phyloP scores from a whole-genome alignment of 2,113 vertebrate genomes.

The Varanus salvator region DNA sequence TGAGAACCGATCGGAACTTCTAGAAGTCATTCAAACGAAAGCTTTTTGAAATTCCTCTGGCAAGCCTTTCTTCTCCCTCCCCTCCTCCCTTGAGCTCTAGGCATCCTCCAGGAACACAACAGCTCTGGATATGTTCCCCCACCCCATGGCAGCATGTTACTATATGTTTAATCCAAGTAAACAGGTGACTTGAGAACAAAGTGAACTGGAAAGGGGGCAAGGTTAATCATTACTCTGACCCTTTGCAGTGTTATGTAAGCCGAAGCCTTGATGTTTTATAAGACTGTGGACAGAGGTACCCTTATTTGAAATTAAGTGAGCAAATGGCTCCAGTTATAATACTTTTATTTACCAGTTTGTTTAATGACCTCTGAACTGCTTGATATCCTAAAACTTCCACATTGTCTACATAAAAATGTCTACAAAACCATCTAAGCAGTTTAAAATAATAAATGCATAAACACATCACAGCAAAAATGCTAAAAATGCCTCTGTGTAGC shows the following conservation, averaged over 20 bases:
- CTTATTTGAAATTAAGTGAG: slow-evolving; percentile 3
- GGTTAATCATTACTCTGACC: slow-evolving; percentile 71
- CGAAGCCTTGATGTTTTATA: slow-evolving; percentile 52
- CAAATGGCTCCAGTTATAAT: slow-evolving; percentile 2
- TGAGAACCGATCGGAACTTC: not conserved
- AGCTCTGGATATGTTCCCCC: not conserved
- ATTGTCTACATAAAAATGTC: too few relatives aligned
- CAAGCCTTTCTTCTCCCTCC: rapidly evolving
- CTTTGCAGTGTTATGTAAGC: slow-evolving; percentile 66
- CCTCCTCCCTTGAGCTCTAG: slow-evolving; percentile 12
- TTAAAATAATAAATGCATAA: too few relatives aligned
- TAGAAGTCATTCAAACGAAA: not conserved
- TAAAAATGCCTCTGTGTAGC: too few relatives aligned
- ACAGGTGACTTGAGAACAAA: slow-evolving; percentile 71
- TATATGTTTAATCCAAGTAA: slow-evolving; percentile 67
- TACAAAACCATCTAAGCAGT: too few relatives aligned
- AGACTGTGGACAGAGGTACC: not conserved
- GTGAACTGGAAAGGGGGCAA: slow-evolving; percentile 49
- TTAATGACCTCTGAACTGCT: too few relatives aligned
- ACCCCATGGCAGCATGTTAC: slow-evolving; percentile 22
- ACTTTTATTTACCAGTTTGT: not conserved
- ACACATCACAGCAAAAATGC: too few relatives aligned
- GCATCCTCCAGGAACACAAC: slow-evolving; percentile 17
- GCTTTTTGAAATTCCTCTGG: not conserved
- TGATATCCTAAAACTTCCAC: too few relatives aligned